phyloP scores from a whole-genome alignment of 2,113 vertebrate genomes.

The Pachycephala philippinensis region DNA sequence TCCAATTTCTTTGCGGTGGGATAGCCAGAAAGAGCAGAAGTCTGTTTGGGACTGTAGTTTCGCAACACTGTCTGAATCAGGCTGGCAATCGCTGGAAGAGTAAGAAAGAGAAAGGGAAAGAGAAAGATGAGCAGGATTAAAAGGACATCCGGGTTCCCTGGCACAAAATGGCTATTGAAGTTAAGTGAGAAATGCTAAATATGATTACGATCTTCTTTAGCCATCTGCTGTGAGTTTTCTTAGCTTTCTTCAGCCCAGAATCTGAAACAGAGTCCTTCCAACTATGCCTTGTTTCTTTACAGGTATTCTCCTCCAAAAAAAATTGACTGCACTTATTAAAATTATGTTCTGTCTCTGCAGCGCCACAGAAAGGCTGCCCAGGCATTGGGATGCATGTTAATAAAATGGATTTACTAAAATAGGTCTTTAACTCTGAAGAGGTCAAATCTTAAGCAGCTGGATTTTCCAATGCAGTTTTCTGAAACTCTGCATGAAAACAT shows the following conservation, averaged over 20 bases:
- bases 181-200: slow-evolving; percentile 4
- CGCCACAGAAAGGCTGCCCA: background rate
- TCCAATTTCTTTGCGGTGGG: background rate
- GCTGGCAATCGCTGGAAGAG: background rate
- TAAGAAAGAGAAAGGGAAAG: background rate
- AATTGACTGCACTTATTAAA: background rate
- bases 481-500: background rate
- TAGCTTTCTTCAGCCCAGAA: background rate
- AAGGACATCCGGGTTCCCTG: background rate
- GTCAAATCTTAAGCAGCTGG: background rate
- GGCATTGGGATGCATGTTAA: background rate
- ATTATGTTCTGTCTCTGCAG: background rate
- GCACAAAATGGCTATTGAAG: background rate
- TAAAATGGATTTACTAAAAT: background rate
- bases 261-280: background rate
- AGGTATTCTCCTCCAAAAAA: background rate
- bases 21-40: background rate
- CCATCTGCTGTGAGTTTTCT: background rate
- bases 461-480: background rate
- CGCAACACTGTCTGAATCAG: background rate
- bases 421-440: background rate
- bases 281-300: background rate
- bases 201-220: background rate
- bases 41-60: background rate
- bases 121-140: background rate